Base-by-base conservation (phyloP, 2,113 vertebrate genomes). In the Tamias sibiricus region DNA sequence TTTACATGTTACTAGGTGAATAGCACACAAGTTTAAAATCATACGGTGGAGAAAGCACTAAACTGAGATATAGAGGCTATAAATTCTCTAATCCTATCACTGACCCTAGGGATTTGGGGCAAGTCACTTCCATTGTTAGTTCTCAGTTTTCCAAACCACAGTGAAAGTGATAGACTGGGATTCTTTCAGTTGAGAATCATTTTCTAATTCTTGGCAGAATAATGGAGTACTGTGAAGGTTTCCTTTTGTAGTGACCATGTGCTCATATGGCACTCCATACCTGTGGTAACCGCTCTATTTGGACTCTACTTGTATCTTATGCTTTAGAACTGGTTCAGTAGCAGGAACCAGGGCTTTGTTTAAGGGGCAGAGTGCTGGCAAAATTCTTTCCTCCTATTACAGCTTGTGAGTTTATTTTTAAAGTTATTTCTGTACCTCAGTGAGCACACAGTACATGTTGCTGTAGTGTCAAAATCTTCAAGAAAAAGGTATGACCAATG, bases 311-410 rank as follows among this genome's bases (percentile, higher is more conserved):
- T 87, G 59, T 49, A n/a, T 97, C 75, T 68, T 86, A 74, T 92
- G 86, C 57, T 92, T 81, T 37, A 95, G 90, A 66, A 89, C 83
- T 66, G 81, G 87, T 81, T 72, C 64, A 94, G 76, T 95, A 77
- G 76, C 84, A 90, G 37, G 75, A 69, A 86, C 91, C 93, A 90
- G 74, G 80, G 30, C 40, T 83, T 97, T 90, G 54, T 40, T 69
- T 47, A 92, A 19, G 12, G 24, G 20, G 62, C 84, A 87, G 42
- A 40, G 4, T 44, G 30, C 40, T 87, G 57, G 47, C 69, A 83
- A 84, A 49, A 85, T 90, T 85, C 42, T 76, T 81, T 88, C 76
- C 66, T 90, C 84, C 32, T 89, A 30, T 92, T 87, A 77, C 30
- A 71, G n/a, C 32, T 76, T 82, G 84, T 84, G 88, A 90, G 26